Conservation (phyloP, 1,140 invertebrate genomes). For the Hycleus phaleratus region DNA sequence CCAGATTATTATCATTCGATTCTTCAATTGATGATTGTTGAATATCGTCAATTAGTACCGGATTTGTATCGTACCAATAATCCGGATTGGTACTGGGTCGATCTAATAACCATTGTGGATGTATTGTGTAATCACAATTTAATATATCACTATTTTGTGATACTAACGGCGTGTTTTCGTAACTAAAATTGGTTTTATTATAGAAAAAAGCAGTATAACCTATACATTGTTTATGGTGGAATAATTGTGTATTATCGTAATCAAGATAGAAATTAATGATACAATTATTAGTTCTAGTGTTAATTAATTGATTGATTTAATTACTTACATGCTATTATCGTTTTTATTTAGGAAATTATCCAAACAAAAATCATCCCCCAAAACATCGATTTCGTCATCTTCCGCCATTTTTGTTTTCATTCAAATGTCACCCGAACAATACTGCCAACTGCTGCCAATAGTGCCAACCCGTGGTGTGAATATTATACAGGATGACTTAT, state of each 20-base stretch:
- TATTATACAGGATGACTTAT: too few species aligned
- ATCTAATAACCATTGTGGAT: constrained; percentile 60
- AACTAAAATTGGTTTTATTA: constrained; percentile 24
- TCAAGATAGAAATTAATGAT: background rate
- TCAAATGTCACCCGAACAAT: too few species aligned
- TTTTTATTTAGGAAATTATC: constrained; percentile 32
- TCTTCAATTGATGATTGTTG: too few species aligned
- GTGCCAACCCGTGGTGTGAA: too few species aligned
- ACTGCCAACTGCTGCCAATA: too few species aligned
- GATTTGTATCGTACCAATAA: constrained; percentile 30
- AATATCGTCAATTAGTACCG: too few species aligned
- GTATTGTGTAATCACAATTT: constrained; percentile 53
- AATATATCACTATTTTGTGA: constrained; percentile 47
- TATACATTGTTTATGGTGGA: background rate
- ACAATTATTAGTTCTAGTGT: background rate
- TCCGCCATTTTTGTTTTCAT: constrained; percentile 33
- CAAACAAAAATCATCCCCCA: constrained; percentile 39
- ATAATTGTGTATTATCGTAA: background rate
- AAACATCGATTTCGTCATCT: constrained; percentile 41
- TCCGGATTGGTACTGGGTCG: constrained; percentile 45
- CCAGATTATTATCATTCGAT: constrained; percentile 15
- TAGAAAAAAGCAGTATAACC: background rate
- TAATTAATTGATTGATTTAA: too few species aligned
- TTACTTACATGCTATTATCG: constrained; percentile 32
- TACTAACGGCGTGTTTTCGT: constrained; percentile 44